Evolutionary conservation across 2,113 vertebrate genomes (phyloP).

Genomic region (Thunnus thynnus): DNA sequence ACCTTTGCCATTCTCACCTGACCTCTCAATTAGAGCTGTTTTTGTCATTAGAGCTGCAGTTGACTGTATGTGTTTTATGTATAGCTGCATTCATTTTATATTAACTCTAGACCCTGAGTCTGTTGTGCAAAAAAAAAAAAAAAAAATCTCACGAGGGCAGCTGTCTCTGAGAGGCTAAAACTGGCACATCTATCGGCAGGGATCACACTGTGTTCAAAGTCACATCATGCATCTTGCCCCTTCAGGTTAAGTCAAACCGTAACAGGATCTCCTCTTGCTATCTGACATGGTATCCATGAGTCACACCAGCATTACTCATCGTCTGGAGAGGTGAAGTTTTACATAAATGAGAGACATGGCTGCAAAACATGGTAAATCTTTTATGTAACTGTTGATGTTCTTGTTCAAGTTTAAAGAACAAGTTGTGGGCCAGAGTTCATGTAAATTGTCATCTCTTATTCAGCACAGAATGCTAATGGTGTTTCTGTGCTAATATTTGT

Average conservation of each 20-base stretch:
- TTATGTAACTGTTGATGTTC: background rate
- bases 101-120: conserved; percentile 34
- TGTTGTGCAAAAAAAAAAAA: conserved; percentile 10
- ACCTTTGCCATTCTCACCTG: conserved; percentile 14
- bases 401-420: background rate
- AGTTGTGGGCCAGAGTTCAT: background rate
- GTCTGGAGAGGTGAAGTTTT: conserved; percentile 44
- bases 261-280: conserved; percentile 41
- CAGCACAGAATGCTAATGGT: conserved; percentile 3
- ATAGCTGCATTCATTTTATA: conserved; percentile 34
- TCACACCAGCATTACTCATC: conserved; percentile 48
- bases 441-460: conserved; percentile 15
- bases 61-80: conserved; percentile 32
- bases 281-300: conserved; percentile 37
- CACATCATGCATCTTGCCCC: conserved; percentile 35
- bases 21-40: conserved; percentile 32
- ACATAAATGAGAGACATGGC: conserved; percentile 28
- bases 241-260: conserved; percentile 63
- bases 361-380: conserved; percentile 3
- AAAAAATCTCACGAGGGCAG: conserved; percentile 43
- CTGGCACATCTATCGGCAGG: conserved; percentile 29
- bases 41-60: conserved; percentile 27
- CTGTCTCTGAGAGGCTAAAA: conserved; percentile 49
- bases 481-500: conserved; percentile 51
- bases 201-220: conserved; percentile 54